Evolutionary conservation across 2,113 vertebrate genomes (phyloP).

Genomic region (Thamnophis sirtalis): DNA sequence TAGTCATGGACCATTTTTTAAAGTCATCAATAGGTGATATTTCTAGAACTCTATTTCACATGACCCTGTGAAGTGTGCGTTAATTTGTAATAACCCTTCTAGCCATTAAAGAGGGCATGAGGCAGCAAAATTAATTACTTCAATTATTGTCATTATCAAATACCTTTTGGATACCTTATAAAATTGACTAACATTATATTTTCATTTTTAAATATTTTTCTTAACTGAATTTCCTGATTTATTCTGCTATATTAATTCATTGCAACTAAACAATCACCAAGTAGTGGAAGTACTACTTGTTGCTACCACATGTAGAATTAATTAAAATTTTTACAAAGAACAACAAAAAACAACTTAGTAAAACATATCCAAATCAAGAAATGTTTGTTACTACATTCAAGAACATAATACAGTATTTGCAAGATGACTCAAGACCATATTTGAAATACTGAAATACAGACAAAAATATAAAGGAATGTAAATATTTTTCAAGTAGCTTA

Average conservation of each 20-base stretch:
- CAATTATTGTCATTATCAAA: not conserved
- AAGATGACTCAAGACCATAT: too few species aligned
- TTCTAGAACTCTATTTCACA: not conserved
- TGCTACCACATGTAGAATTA: not conserved
- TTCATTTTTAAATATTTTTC: not conserved
- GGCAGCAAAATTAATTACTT: not conserved
- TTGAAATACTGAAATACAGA: too few species aligned
- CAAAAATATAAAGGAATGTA: too few species aligned
- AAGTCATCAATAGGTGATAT: too few species aligned
- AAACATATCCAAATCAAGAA: too few species aligned
- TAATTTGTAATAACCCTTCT: not conserved
- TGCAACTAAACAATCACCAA: not conserved
- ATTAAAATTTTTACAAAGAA: not conserved
- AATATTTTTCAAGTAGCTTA: too few species aligned
- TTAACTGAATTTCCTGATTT: not conserved
- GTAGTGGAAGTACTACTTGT: not conserved
- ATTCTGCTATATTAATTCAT: too few species aligned
- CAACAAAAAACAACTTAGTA: not conserved
- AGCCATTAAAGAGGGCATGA: not conserved
- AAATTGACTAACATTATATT: not conserved
- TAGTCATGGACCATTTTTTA: too few species aligned
- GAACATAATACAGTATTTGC: too few species aligned
- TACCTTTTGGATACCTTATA: not conserved
- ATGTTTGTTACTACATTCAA: too few species aligned
- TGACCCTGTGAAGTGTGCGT: not conserved